These are phyloP conservation scores for Hippocampus barbouri DNA, from an alignment of 2,113 vertebrate genomes.

Conservation along the genomic window DNA sequence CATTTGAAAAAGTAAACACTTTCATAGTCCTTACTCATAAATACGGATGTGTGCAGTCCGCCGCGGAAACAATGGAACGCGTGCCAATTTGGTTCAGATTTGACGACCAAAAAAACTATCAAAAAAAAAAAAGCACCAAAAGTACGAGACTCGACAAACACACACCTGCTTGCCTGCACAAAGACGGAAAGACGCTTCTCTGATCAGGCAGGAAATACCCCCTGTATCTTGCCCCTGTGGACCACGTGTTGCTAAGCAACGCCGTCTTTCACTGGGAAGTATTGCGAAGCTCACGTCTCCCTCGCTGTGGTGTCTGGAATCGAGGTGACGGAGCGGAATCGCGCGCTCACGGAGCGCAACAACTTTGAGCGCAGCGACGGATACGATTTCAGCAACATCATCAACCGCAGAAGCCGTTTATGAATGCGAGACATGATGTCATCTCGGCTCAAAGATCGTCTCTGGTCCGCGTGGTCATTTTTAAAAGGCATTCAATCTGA, in stretches of 20 bases:
- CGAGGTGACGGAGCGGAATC: conserved; percentile 37
- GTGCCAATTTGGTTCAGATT: neutral
- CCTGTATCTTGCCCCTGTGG: conserved; percentile 62
- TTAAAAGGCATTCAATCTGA: neutral
- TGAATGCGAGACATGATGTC: neutral
- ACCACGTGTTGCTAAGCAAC: conserved; percentile 68
- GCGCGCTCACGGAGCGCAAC: conserved; percentile 6
- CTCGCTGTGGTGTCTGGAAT: conserved; percentile 41
- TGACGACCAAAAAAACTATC: neutral
- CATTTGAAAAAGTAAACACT: conserved; percentile 21
- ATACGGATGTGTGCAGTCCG: conserved; percentile 34
- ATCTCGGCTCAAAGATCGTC: neutral
- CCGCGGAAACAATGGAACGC: neutral
- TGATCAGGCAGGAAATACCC: conserved; percentile 67
- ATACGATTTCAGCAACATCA: conserved; percentile 1
- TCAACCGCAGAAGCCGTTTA: neutral
- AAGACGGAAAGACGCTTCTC: conserved; percentile 20
- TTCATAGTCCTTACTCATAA: conserved; percentile 28
- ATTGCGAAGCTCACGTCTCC: conserved; percentile 49
- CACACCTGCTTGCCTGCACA: conserved; percentile 2
- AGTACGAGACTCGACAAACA: conserved; percentile 9
- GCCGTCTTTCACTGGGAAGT: conserved; percentile 52
- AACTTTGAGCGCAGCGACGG: conserved; percentile 23
- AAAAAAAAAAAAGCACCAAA: conserved; percentile 22
- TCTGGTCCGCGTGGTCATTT: neutral